Conservation (phyloP, 2,797 vertebrate species). For the Schizopygopsis pylzovi region DNA sequence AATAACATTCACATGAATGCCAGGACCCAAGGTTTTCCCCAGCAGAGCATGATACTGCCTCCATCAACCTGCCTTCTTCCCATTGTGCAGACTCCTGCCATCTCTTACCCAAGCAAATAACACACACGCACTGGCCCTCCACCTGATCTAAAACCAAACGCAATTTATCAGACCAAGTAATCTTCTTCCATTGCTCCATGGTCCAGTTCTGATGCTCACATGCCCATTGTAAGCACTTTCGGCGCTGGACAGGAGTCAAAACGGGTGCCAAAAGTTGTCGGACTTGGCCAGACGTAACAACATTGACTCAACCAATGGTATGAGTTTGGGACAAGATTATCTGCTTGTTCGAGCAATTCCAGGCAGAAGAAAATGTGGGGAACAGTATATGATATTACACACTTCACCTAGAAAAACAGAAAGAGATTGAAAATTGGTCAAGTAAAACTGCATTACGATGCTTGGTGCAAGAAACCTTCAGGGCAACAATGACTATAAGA, state of each 20-base stretch:
- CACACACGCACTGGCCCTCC: neutral
- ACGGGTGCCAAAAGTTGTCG: neutral
- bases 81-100: neutral
- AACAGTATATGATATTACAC: neutral
- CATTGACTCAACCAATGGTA: neutral
- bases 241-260: neutral
- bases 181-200: no score
- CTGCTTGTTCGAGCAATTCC: neutral
- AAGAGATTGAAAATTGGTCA: neutral
- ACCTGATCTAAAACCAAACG: neutral
- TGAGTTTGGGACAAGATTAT: neutral
- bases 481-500: neutral
- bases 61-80: neutral
- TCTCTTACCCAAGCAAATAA: neutral
- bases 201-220: neutral
- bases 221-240: neutral
- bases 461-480: neutral
- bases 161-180: neutral
- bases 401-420: neutral
- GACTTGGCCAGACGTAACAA: neutral
- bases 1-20: neutral
- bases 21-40: neutral
- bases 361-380: neutral
- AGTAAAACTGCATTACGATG: conserved; percentile 11
- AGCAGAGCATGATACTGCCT: neutral